These are phyloP conservation scores for Andrena bicolor DNA, from an alignment of 2,888 invertebrate genomes.

Conservation along the genomic window DNA sequence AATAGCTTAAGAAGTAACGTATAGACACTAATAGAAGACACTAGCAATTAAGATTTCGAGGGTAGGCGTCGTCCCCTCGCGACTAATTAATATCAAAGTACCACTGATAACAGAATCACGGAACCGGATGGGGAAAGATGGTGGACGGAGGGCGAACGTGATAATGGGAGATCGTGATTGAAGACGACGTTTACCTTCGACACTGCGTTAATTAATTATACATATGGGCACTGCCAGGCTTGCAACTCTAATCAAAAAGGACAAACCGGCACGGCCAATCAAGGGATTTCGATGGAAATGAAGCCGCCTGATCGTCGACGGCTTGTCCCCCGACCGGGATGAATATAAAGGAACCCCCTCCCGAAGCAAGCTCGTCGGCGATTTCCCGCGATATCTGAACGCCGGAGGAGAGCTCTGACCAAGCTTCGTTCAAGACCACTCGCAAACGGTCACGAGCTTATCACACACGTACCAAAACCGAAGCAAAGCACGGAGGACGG, in stretches of 20 bases:
- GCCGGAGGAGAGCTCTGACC: constrained; percentile 51
- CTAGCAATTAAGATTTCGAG: constrained; percentile 50
- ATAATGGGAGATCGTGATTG: constrained; percentile 3
- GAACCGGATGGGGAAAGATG: not conserved
- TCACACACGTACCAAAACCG: constrained; percentile 60
- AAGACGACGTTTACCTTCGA: constrained; percentile 49
- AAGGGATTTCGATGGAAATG: constrained; percentile 69
- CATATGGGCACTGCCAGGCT: constrained; percentile 81
- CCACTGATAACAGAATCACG: too few relatives aligned
- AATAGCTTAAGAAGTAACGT: constrained; percentile 40
- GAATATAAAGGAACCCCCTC: constrained; percentile 9
- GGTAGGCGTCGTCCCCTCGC: constrained; percentile 25
- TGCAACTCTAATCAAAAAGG: constrained; percentile 76
- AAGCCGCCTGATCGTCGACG: constrained; percentile 47
- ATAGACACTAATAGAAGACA: constrained; percentile 48
- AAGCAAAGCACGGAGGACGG: not conserved
- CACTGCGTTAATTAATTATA: constrained; percentile 72
- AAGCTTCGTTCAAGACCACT: constrained; percentile 47
- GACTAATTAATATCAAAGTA: not conserved
- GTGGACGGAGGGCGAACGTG: not conserved
- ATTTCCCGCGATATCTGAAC: constrained; percentile 27
- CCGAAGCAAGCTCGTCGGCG: constrained; percentile 20
- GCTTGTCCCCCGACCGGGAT: not conserved
- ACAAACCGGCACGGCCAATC: constrained; percentile 69
- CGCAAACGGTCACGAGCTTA: constrained; percentile 74